A percentile compares a stretch with the other conserved stretches of the same genome.
Conservation (phyloP, 2,797 vertebrate species). For the Esox masquinongy region DNA sequence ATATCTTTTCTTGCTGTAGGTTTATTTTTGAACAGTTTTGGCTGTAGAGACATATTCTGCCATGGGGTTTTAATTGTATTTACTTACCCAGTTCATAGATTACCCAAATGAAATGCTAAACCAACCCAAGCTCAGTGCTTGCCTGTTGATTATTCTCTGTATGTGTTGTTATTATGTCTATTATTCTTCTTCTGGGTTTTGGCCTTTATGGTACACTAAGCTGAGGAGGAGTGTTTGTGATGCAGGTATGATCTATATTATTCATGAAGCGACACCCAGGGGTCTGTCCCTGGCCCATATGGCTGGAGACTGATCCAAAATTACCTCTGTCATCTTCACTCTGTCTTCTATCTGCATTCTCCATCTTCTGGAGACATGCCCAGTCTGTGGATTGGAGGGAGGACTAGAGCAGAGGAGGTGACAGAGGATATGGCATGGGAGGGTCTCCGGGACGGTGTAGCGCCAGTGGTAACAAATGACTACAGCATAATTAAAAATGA, state of each 20-base stretch:
- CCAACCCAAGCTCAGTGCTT: background rate
- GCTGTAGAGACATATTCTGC: background rate
- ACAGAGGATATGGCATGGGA: background rate
- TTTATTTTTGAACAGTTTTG: background rate
- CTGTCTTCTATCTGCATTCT: background rate
- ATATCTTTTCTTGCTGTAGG: background rate
- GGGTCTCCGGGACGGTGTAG: constrained; percentile 10
- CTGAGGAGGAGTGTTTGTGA: background rate
- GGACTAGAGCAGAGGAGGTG: background rate
- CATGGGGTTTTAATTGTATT: background rate
- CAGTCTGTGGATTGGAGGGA: background rate
- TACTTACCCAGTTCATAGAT: background rate
- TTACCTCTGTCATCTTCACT: constrained; percentile 23
- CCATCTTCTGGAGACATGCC: background rate
- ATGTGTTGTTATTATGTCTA: background rate
- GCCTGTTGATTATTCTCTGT: background rate
- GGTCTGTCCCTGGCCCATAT: constrained; percentile 20
- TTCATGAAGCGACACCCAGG: constrained; percentile 13
- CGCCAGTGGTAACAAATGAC: constrained; percentile 23
- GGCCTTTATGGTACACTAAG: background rate
- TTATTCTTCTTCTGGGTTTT: background rate
- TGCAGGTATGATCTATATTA: background rate
- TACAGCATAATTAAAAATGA: constrained; percentile 29
- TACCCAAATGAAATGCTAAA: background rate
- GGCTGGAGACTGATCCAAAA: constrained; percentile 11